Percentiles rank a stretch among this genome's conserved stretches.
Evolutionary conservation across 2,888 invertebrate species (phyloP).

Genomic region (Spilarctia lutea): DNA sequence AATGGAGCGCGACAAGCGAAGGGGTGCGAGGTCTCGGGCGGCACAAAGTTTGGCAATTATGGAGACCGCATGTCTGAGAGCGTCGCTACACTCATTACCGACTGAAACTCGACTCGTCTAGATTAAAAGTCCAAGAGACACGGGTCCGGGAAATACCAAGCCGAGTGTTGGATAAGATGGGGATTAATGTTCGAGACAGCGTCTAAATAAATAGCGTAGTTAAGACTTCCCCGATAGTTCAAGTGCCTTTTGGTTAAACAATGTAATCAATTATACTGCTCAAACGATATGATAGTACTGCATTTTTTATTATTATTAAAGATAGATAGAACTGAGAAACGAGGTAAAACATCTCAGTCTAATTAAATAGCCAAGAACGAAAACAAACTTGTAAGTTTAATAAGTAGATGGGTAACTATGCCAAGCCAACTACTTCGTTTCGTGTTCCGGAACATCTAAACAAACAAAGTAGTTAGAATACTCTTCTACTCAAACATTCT

Average conservation of each 20-base stretch:
- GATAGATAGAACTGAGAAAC: slow-evolving; percentile 21
- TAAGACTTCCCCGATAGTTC: slow-evolving; percentile 60
- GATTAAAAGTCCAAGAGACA: slow-evolving; percentile 81
- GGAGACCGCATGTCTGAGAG: slow-evolving; percentile 85
- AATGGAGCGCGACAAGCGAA: slow-evolving; percentile 80
- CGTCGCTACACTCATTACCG: slow-evolving; percentile 84
- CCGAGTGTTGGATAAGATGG: slow-evolving; percentile 58
- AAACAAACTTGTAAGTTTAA: slow-evolving; percentile 57
- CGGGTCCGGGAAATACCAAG: slow-evolving; percentile 62
- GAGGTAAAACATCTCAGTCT: slow-evolving; percentile 42
- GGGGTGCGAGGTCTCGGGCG: slow-evolving; percentile 71
- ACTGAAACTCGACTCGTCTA: slow-evolving; percentile 81
- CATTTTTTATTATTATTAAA: slow-evolving; percentile 21
- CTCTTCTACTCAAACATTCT: slow-evolving; percentile 54
- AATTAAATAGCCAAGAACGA: slow-evolving; percentile 54
- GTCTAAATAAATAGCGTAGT: slow-evolving; percentile 62
- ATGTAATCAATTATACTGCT: slow-evolving; percentile 50
- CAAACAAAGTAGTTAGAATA: slow-evolving; percentile 62
- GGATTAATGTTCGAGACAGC: slow-evolving; percentile 62
- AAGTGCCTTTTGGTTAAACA: slow-evolving; percentile 55
- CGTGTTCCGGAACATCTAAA: slow-evolving; percentile 59
- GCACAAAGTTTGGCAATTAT: slow-evolving; percentile 85
- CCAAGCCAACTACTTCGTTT: slow-evolving; percentile 50
- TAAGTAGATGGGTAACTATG: slow-evolving; percentile 59
- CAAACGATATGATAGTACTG: slow-evolving; percentile 25